Base-by-base conservation (phyloP, 2,797 vertebrate genomes). In the Tadarida brasiliensis region DNA sequence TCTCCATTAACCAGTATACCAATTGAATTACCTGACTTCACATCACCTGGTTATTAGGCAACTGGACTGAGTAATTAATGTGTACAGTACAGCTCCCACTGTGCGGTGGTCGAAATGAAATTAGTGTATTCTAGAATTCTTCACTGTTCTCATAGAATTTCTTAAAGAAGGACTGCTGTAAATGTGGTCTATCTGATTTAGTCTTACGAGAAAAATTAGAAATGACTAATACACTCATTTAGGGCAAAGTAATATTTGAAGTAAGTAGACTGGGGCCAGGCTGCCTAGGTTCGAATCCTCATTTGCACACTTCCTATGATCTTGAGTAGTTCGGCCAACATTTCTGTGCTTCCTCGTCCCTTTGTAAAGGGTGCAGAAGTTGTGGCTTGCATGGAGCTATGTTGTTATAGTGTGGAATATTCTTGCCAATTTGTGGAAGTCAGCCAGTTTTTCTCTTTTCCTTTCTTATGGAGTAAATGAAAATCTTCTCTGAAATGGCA, bases 61-160 rank as follows among this genome's bases (percentile, higher is more conserved):
- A 80, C 14, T 10, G 3, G 9, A 59, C 65, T 6, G 30, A 39
- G 33, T 33, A 77, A 17, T 51, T 81, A 44, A 51, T 81, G 4
- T 89, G 51, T 73, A 30, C 2, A 44, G 6, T 78, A 63, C 26
- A 65, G 71, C 5, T 47, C 28, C 70, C 26, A 20, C 28, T 33
- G 8, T 35, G 26, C 80, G 11, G 6, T 4, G 3, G 59, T 35
- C 85, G 70, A 87, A 93, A 76, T 56, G 22, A 94, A 94, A 76
- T 74, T 28, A 78, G 11, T 24, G 9, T 76, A 70, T 71, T 95
- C 65, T 89, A 84, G 26, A 73, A 39, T 61, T 78, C 33, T 57
- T 87, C 47, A 39, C 30, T 59, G 35, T 86, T 95, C 44, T 95
- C 68, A 71, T 24, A 59, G 54, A 56, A 54, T 94, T 91, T 89